Evolutionary conservation across 2,888 invertebrate genomes (phyloP).

Genomic region (Nephrotoma flavescens): DNA sequence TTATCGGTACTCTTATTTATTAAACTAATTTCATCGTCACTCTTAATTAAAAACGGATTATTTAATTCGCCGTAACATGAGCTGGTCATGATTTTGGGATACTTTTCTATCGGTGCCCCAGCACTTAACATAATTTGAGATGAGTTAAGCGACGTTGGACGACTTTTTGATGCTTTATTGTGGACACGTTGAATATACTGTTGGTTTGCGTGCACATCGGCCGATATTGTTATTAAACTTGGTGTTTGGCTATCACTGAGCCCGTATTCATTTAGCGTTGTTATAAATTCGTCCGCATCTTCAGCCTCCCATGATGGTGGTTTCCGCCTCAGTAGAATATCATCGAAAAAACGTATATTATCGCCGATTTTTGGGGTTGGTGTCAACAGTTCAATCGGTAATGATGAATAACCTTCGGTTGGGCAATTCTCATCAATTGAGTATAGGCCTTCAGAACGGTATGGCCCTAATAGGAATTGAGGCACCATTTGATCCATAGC

Average conservation of each 20-base stretch:
- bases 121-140: conserved; percentile 14
- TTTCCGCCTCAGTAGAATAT: conserved; percentile 2
- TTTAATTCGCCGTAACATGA: conserved; percentile 31
- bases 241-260: conserved; percentile 17
- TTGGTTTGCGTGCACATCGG: conserved; percentile 6
- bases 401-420: background rate
- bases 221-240: conserved; percentile 3
- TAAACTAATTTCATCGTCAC: background rate
- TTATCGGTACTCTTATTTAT: conserved; percentile 6
- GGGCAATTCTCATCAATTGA: background rate
- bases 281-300: conserved; percentile 21
- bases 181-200: background rate
- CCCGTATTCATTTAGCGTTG: conserved; percentile 28
- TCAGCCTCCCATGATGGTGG: conserved; percentile 13
- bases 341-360: background rate
- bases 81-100: conserved; percentile 29
- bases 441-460: background rate
- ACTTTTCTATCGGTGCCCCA: conserved; percentile 12
- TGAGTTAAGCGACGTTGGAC: conserved; percentile 18
- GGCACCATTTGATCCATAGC: background rate
- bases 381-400: background rate
- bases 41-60: conserved; percentile 8
- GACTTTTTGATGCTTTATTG: conserved; percentile 15
- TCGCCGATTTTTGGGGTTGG: background rate
- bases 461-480: background rate